Base-by-base conservation (phyloP, 30 jellyfish, hydroid and myxozoan species). In the Mastigias papua region DNA sequence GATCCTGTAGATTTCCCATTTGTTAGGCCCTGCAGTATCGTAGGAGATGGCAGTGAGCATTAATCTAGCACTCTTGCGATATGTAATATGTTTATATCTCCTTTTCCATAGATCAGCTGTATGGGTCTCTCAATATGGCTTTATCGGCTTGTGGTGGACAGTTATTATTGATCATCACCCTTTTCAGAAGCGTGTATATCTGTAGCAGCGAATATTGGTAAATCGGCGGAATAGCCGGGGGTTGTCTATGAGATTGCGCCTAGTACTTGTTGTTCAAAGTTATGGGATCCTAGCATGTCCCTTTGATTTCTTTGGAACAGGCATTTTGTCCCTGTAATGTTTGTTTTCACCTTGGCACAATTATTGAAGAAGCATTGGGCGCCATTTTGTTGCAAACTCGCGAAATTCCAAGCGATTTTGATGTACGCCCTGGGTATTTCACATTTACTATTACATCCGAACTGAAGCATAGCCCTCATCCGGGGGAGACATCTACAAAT, bases 101-200 rank as follows among this genome's bases (percentile, higher is more conserved):
- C 71, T 35, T 78, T 37, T 69, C 34, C 84, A 17, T 64, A 93
- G 98, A 73, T 93, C 74, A 84, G 84, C 75, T 87, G 95, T 74
- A 60, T 93, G 89, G 94, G 80, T n/a, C 68, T 93, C n/a, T 86
- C 98, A 25, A 64, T 93, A 90, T 93, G 98, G 98, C 54, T 93
- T 69, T 93, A 93, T 64, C 97, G 98, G 13, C 61, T 93, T 28
- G 73, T 93, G 27, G 98, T 93, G 64, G 98, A 93, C 69, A 68
- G 92, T 28, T 69, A 51, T 33, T 82, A 66, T 65, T 82, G 48
- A 31, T 30, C 17, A 21, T 27, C 1, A 10, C 62, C 74, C 74
- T 42, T 42, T 26, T 37, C 15, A 23, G 19, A 63, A 1, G 37
- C 34, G 25, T 63, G 13, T 17, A 1, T 15, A 4, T 25, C 15